These are phyloP conservation scores for Oryzias curvinotus DNA, from an alignment of 2,113 vertebrate species.

Conservation along the genomic window DNA sequence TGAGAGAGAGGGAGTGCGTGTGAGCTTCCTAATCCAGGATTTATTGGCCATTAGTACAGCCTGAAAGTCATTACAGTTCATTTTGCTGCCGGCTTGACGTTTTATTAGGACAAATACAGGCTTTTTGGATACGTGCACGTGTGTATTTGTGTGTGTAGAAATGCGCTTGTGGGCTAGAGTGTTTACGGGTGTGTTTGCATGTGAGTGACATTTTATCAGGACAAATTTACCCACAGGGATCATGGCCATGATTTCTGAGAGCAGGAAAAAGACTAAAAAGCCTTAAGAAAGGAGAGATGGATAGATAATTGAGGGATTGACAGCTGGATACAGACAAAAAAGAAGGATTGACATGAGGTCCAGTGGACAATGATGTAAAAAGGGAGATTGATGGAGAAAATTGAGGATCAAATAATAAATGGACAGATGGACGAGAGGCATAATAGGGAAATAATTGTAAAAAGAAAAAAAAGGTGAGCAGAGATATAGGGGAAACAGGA, in stretches of 20 bases:
- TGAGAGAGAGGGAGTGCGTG: conserved; percentile 34
- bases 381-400: conserved; percentile 29
- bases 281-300: conserved; percentile 62
- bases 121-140: conserved; percentile 65
- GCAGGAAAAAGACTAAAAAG: conserved; percentile 72
- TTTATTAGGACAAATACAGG: conserved; percentile 84
- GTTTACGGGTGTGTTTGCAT: conserved; percentile 49
- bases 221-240: conserved; percentile 77
- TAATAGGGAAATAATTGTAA: conserved; percentile 10
- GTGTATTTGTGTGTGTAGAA: conserved; percentile 46
- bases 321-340: conserved; percentile 53
- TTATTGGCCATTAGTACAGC: conserved; percentile 86
- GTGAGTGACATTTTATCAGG: conserved; percentile 81
- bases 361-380: conserved; percentile 28
- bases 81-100: conserved; percentile 83
- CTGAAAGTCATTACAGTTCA: conserved; percentile 86
- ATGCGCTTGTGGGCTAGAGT: conserved; percentile 24
- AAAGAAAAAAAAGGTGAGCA: neutral
- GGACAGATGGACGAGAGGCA: conserved; percentile 34
- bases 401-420: conserved; percentile 16
- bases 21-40: conserved; percentile 79
- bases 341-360: conserved; percentile 23
- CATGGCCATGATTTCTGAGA: conserved; percentile 65
- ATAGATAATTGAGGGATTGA: conserved; percentile 54
- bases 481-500: neutral